phyloP scores from a whole-genome alignment of 2,113 vertebrate genomes.

The Nansenia antarctica region DNA sequence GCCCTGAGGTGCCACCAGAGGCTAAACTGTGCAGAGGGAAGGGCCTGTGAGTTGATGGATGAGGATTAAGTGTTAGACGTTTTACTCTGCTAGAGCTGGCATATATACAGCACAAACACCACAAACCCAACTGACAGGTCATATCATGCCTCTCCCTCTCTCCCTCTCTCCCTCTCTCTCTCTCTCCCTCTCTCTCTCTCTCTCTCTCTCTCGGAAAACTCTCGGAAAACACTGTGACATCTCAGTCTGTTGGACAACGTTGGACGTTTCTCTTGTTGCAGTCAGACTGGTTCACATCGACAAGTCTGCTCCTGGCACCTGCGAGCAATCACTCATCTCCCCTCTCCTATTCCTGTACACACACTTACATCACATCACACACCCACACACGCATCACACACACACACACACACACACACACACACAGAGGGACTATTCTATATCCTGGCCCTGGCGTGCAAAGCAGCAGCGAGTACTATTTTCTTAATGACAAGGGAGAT shows the following conservation, averaged over 20 bases:
- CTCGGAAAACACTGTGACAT: conserved; percentile 20
- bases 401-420: conserved; percentile 4
- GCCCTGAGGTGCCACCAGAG: conserved; percentile 13
- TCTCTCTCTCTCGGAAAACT: too few relatives aligned
- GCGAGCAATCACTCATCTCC: conserved; percentile 59
- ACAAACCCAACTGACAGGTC: conserved; percentile 35
- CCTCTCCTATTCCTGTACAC: conserved; percentile 36
- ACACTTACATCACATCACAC: conserved; percentile 7
- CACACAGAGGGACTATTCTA: conserved; percentile 61
- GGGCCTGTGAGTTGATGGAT: conserved; percentile 53
- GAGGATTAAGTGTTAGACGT: conserved; percentile 53
- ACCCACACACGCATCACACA: neutral
- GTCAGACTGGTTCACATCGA: conserved; percentile 11
- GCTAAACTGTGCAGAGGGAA: conserved; percentile 28
- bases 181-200: conserved; percentile 8
- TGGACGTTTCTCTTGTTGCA: conserved; percentile 41
- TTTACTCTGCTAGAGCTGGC: conserved; percentile 23
- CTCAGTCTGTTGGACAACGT: conserved; percentile 29
- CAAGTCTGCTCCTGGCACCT: conserved; percentile 60
- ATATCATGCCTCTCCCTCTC: conserved; percentile 28
- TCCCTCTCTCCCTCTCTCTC: neutral
- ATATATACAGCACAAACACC: conserved; percentile 1
- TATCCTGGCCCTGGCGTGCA: conserved; percentile 52
- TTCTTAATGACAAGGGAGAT: conserved; percentile 68
- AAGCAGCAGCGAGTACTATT: conserved; percentile 55